Evolutionary conservation across 2,113 vertebrate species (phyloP), one percentile per base, ranked within the genome.

Genomic region (Sander lucioperca): DNA sequence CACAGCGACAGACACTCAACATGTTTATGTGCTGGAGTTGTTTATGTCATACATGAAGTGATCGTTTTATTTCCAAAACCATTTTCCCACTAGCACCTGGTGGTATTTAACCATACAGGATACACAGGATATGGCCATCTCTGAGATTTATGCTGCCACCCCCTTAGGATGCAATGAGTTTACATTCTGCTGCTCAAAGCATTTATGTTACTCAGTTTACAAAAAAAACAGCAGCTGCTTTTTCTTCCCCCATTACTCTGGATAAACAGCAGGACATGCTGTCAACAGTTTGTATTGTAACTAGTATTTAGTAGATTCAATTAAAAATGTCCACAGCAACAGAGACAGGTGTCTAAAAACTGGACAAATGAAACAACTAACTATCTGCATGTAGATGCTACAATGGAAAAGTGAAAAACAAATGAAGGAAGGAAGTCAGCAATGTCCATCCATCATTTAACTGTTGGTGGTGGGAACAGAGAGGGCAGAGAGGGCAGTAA

Each of bases 1-100:
- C 11, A 5, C 53, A 6, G 14, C 1, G 1, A 54, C 56, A 33
- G 6, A 61, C 47, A 4, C 63, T 64, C 0, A 6, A 58, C 16
- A 11, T 68, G 33, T 78, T 74, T 57, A 54, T 19, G 64, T n/a
- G 0, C 18, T 18, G 23, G 57, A 2, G 19, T 50, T 67, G 27
- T 69, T 64, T 4, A 59, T 57, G 11, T 47, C 36, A 77, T 12
- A 73, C n/a, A 53, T 50, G 48, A 79, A 47, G 43, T 16, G 12
- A 30, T 30, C 47, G 30, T 16, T 61, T 36, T 18, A 2, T 33
- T 68, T 39, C 19, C 19, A 13, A n/a, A 63, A 63, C 9, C 15
- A 30, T 33, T 11, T 36, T 14, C 36, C 62, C 36, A 16, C n/a
- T 65, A n/a, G 15, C 39, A 65, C 13, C 39, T 23, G n/a, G 62